These are phyloP conservation scores for Druon quercuslanigerum DNA, from an alignment of 1,140 invertebrate genomes.

Conservation along the genomic window DNA sequence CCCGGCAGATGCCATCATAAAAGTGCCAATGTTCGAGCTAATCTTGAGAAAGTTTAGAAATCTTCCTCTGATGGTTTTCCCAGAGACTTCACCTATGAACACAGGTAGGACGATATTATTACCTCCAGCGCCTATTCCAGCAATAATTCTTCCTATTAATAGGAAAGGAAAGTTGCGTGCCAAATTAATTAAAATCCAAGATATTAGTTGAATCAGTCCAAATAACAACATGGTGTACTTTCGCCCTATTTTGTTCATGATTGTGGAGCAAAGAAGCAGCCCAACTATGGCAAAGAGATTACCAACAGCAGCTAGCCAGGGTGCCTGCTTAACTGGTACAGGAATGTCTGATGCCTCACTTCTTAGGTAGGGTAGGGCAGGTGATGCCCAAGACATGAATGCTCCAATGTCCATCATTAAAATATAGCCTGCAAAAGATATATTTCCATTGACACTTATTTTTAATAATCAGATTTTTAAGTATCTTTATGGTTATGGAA, in stretches of 20 bases:
- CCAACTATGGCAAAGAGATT: neutral
- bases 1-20: constrained; percentile 75
- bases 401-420: neutral
- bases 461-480: too few relatives aligned
- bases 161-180: constrained; percentile 54
- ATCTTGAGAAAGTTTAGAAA: constrained; percentile 74
- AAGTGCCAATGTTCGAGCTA: constrained; percentile 76
- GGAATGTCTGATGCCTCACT: neutral
- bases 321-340: neutral
- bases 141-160: constrained; percentile 62
- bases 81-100: constrained; percentile 77
- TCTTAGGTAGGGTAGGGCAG: neutral
- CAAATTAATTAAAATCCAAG: constrained; percentile 62
- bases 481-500: too few relatives aligned
- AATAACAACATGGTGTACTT: neutral
- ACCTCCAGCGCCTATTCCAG: constrained; percentile 75
- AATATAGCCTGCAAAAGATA: neutral
- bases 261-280: neutral
- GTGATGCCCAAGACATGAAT: neutral
- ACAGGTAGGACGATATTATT: constrained; percentile 73
- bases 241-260: neutral
- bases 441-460: too few relatives aligned
- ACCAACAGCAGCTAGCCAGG: neutral
- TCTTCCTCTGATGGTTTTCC: constrained; percentile 75
- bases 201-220: neutral